Evolutionary conservation across 2,113 vertebrate genomes (phyloP).

Genomic region (Eulemur rufifrons): DNA sequence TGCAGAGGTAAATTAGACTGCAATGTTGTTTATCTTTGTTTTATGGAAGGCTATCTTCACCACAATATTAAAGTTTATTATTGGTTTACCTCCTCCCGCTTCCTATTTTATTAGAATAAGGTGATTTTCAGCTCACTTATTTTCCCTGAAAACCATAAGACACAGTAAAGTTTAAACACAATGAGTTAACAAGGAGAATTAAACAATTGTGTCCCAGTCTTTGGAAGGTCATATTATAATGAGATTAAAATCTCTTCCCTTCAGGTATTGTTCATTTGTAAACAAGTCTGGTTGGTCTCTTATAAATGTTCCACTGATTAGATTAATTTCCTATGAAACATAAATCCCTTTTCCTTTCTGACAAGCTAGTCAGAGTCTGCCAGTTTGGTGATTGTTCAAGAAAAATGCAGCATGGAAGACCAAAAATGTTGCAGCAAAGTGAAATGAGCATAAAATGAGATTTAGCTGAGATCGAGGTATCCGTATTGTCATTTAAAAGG

Average conservation of each 20-base stretch:
- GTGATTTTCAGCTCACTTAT: constrained; percentile 50
- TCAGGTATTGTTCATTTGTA: constrained; percentile 72
- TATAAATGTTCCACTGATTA: constrained; percentile 76
- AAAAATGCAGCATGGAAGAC: constrained; percentile 65
- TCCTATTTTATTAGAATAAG: constrained; percentile 67
- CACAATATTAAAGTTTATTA: constrained; percentile 77
- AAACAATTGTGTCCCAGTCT: constrained; percentile 52
- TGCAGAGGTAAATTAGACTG: constrained; percentile 79
- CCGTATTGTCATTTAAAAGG: constrained; percentile 57
- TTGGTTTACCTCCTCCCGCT: constrained; percentile 57
- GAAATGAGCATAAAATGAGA: constrained; percentile 76
- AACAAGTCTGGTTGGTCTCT: constrained; percentile 75
- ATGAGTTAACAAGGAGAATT: constrained; percentile 54
- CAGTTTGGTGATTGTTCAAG: constrained; percentile 69
- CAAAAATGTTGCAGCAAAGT: constrained; percentile 61
- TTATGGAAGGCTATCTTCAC: constrained; percentile 82
- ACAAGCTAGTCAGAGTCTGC: constrained; percentile 72
- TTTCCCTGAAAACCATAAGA: constrained; percentile 15
- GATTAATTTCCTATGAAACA: constrained; percentile 80
- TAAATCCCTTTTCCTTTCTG: constrained; percentile 71
- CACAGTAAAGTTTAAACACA: constrained; percentile 61
- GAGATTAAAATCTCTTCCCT: constrained; percentile 74
- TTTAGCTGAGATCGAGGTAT: constrained; percentile 49
- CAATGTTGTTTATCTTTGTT: constrained; percentile 80
- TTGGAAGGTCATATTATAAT: constrained; percentile 76